A percentile compares a stretch with the other conserved stretches of the same genome.
phyloP scores from a whole-genome alignment of 2,113 vertebrate species.

The Struthidea cinerea region DNA sequence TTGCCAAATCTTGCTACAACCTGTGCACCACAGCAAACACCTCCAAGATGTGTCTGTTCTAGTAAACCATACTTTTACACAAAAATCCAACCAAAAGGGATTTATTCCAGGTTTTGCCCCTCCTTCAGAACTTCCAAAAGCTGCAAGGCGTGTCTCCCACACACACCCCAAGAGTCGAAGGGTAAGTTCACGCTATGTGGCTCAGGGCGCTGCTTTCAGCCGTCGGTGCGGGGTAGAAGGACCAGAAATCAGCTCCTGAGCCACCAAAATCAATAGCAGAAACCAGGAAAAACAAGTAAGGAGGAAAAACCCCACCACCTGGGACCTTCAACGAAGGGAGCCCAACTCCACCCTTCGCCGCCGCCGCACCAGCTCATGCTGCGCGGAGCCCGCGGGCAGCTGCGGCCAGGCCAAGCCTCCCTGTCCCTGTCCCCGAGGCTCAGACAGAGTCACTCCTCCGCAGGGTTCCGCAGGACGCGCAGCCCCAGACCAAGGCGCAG shows the following conservation, averaged over 20 bases:
- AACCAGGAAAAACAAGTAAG: background rate
- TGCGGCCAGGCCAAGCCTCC: background rate
- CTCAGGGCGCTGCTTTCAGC: background rate
- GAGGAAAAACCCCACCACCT: background rate
- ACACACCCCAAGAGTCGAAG: fast-evolving
- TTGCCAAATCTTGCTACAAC: background rate
- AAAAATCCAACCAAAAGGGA: background rate
- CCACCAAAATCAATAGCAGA: fast-evolving
- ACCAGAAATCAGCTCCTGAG: background rate
- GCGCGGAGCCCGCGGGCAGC: background rate
- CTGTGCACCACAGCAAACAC: background rate
- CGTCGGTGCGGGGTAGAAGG: fast-evolving
- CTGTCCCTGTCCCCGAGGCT: background rate
- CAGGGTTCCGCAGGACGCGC: background rate
- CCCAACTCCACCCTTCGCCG: background rate
- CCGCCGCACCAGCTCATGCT: background rate
- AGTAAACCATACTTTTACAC: background rate
- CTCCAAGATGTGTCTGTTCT: fast-evolving
- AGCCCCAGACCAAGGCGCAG: background rate
- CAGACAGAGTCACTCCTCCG: background rate
- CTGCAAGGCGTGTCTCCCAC: background rate
- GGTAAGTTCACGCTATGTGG: fast-evolving
- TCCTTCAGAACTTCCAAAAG: background rate
- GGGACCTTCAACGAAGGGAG: background rate
- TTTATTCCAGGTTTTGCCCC: background rate